phyloP scores from a whole-genome alignment of 1,140 invertebrate species.

The Drosophila saltans region DNA sequence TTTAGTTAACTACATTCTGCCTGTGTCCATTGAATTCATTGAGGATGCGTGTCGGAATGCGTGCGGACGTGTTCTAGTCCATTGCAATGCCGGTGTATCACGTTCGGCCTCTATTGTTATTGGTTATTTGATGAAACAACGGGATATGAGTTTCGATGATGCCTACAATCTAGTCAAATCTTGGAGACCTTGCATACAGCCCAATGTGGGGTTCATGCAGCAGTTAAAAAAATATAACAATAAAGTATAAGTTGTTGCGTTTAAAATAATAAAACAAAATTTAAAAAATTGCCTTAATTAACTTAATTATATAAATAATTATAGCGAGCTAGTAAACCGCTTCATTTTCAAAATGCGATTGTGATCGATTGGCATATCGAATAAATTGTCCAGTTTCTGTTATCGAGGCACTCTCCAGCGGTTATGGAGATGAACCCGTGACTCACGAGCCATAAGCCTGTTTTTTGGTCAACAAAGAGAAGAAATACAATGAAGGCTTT shows the following conservation, averaged over 20 bases:
- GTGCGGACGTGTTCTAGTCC: slow-evolving; percentile 89
- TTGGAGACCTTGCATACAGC: slow-evolving; percentile 87
- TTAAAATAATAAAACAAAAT: too few relatives aligned
- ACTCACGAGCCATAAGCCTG: neutral
- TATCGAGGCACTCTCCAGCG: neutral
- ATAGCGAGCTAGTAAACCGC: neutral
- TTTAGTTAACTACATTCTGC: slow-evolving; percentile 84
- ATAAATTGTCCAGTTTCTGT: neutral
- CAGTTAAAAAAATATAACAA: slow-evolving; percentile 84
- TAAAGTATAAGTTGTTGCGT: neutral
- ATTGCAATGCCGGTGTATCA: slow-evolving; percentile 96
- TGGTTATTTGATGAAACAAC: slow-evolving; percentile 91
- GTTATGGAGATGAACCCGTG: too few relatives aligned
- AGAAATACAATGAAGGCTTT: neutral
- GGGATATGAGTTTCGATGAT: slow-evolving; percentile 86
- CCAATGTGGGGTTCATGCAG: slow-evolving; percentile 91
- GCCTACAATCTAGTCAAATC: slow-evolving; percentile 89
- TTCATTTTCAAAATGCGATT: neutral
- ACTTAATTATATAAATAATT: too few relatives aligned
- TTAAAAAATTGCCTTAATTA: too few relatives aligned
- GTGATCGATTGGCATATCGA: neutral
- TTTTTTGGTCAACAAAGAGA: neutral
- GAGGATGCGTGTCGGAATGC: slow-evolving; percentile 75
- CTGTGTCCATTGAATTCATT: slow-evolving; percentile 86
- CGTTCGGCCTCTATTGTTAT: slow-evolving; percentile 92